These are phyloP conservation scores for Phortica magna DNA, from an alignment of 2,888 invertebrate species.

Conservation along the genomic window DNA sequence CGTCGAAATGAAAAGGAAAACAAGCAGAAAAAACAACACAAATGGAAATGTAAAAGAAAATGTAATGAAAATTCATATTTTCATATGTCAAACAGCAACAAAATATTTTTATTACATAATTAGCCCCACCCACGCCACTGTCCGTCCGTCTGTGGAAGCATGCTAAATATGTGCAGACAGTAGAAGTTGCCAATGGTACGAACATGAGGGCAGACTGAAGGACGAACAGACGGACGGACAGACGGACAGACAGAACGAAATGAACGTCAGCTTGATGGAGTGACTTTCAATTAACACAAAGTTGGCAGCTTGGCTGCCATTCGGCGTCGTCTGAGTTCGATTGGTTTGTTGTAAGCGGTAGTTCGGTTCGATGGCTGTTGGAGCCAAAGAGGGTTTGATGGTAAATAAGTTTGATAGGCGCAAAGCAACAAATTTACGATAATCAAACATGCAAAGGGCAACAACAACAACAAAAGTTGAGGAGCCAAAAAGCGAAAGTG, in stretches of 20 bases:
- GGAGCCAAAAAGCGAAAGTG: slow-evolving; percentile 18
- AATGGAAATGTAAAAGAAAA: slow-evolving; percentile 46
- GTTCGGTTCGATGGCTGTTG: too few relatives aligned
- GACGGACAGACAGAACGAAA: slow-evolving; percentile 13
- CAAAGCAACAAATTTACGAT: slow-evolving; percentile 1
- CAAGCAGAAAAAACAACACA: not conserved
- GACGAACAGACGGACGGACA: not conserved
- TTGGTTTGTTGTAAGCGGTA: not conserved
- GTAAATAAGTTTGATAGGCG: not conserved
- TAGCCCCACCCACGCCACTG: slow-evolving; percentile 52
- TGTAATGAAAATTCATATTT: slow-evolving; percentile 60
- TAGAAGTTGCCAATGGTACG: slow-evolving; percentile 30
- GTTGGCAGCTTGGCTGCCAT: not conserved
- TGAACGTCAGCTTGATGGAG: slow-evolving; percentile 31
- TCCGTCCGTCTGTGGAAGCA: not conserved
- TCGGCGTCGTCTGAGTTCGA: not conserved
- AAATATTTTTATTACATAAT: slow-evolving; percentile 68
- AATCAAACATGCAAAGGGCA: slow-evolving; percentile 1
- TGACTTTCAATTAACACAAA: slow-evolving; percentile 32
- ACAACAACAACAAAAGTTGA: too few relatives aligned
- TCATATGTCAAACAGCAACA: slow-evolving; percentile 56
- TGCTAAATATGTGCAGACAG: too few relatives aligned
- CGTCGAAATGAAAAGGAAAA: not conserved
- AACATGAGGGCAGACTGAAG: too few relatives aligned
- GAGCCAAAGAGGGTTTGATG: not conserved